Base-by-base conservation (phyloP, 2,888 invertebrate genomes). In the Parthenolecanium corni region DNA sequence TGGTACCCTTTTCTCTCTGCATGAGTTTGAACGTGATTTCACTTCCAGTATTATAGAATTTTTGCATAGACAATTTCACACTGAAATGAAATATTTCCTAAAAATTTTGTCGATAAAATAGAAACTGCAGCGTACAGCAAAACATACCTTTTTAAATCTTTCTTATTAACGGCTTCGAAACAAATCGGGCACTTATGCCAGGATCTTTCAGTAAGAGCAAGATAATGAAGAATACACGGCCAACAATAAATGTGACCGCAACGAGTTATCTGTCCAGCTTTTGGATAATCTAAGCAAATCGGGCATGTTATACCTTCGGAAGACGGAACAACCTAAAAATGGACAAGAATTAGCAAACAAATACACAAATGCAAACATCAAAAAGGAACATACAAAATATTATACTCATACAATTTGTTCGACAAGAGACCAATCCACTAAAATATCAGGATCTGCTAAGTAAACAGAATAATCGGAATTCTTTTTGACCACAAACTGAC, bases 221-320 rank as follows among this genome's bases (percentile, higher is more conserved):
- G 79, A 72, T 95, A 95, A 74, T 95, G 95, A 52, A 97, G 79
- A 69, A 93, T 82, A 72, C 96, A 97, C 0, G 93, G 81, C 93
- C 92, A 96, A 74, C 96, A 97, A 74, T 89, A 95, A 66, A 92
- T 86, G 73, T 97, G 96, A 11, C 96, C 95, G 74, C 96, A 97
- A 46, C 85, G 82, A 0, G 93, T 94, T 72, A 94, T 89, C 74
- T 94, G 91, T 1, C 87, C 93, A 61, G 92, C 89, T 58, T 83
- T 79, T 3, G 94, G 93, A 38, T 83, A 77, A 70, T 86, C 86
- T 67, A 96, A 78, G 74, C 96, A 97, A 71, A 97, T 95, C 0
- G 96, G 96, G 73, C 96, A 96, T 44, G 82, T 82, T 20, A 85
- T 79, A 68, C 77, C 78, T 68, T 84, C 84, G 31, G 79, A 77